Conservation (phyloP, 2,888 invertebrate genomes). For the Harpalus rufipes region DNA sequence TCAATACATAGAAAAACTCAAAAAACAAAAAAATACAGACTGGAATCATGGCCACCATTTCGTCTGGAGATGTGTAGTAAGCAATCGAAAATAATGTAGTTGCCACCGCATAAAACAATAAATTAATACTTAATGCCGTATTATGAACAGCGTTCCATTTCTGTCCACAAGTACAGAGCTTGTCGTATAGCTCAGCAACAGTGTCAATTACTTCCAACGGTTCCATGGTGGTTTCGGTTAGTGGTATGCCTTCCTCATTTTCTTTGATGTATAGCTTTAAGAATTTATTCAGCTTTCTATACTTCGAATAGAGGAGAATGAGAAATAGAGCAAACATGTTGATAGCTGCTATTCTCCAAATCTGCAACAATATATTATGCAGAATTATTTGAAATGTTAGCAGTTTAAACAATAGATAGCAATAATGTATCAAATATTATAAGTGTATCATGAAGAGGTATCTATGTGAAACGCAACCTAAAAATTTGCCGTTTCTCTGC, state of each 20-base stretch:
- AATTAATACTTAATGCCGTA: conserved; percentile 15
- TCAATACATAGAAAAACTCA: conserved; percentile 36
- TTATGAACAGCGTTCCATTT: conserved; percentile 25
- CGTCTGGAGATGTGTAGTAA: not conserved
- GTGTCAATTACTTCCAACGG: conserved; percentile 24
- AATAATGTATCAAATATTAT: no score
- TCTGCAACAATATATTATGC: not conserved
- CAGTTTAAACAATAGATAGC: no score
- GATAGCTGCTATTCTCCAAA: conserved; percentile 22
- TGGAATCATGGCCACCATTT: conserved; percentile 37
- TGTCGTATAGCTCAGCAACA: conserved; percentile 13
- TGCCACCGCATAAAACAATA: conserved; percentile 16
- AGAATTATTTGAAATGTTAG: no score
- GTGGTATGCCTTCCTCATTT: conserved; percentile 38
- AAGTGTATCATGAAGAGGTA: no score
- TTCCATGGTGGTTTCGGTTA: not conserved
- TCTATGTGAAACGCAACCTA: no score
- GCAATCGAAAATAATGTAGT: conserved; percentile 26
- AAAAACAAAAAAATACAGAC: not conserved
- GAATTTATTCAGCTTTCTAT: conserved; percentile 33
- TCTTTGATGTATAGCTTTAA: conserved; percentile 25
- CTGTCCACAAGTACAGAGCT: conserved; percentile 9
- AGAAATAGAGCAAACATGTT: conserved; percentile 12
- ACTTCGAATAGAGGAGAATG: conserved; percentile 7
- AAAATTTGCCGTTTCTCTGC: no score